phyloP scores from a whole-genome alignment of 2,113 vertebrate genomes.

The Mormyrus iriodes region DNA sequence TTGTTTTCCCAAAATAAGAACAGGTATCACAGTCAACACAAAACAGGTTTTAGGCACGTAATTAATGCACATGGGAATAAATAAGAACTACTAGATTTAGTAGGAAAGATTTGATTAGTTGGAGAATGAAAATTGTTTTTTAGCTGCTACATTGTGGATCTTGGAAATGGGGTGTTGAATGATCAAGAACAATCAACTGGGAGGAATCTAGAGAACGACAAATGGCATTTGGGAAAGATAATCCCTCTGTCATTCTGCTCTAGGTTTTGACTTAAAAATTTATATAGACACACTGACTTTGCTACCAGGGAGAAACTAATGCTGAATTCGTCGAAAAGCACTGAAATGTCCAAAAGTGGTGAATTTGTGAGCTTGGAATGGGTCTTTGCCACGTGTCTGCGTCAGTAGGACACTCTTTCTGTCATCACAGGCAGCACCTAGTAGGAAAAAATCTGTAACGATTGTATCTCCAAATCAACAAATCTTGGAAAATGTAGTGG shows the following conservation, averaged over 20 bases:
- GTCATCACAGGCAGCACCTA: neutral
- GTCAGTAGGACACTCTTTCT: neutral
- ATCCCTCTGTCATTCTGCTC: neutral
- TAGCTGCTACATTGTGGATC: conserved; percentile 3
- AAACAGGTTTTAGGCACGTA: conserved; percentile 7
- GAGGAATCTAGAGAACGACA: neutral
- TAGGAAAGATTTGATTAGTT: neutral
- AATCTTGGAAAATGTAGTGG: neutral
- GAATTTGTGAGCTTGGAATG: neutral
- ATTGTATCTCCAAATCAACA: neutral
- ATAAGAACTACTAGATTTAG: conserved; percentile 5
- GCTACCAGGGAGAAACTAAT: neutral
- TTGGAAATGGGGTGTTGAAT: neutral
- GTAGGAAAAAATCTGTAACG: neutral
- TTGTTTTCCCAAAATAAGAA: neutral
- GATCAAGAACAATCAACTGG: neutral
- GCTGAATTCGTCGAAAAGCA: neutral
- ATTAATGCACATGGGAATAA: conserved; percentile 13
- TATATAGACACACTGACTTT: neutral
- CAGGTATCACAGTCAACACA: conserved; percentile 5
- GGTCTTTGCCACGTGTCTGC: neutral
- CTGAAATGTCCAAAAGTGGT: neutral
- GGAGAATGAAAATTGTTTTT: neutral
- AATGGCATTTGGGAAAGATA: neutral
- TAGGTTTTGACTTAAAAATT: neutral